These are phyloP conservation scores for Peribatodes rhomboidaria DNA, from an alignment of 2,888 invertebrate genomes.

Conservation along the genomic window DNA sequence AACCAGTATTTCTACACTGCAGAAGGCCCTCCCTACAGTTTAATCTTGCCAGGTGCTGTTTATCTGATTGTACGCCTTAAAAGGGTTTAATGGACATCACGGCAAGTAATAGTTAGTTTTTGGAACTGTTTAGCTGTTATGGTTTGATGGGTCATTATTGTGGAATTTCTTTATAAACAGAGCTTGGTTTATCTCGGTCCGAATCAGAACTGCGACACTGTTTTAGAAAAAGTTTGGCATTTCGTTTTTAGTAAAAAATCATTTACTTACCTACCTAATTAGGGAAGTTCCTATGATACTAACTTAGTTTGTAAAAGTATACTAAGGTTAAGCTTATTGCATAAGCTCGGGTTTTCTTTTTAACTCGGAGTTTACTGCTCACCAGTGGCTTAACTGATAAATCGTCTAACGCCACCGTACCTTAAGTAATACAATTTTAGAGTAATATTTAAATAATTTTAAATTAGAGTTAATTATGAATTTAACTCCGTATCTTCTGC, in stretches of 20 bases:
- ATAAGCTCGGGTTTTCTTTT: too few species aligned
- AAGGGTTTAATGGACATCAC: slow-evolving; percentile 75
- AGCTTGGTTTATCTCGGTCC: neutral
- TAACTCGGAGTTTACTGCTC: too few species aligned
- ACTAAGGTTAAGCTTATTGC: too few species aligned
- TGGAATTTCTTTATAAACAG: slow-evolving; percentile 35
- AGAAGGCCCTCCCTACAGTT: slow-evolving; percentile 66
- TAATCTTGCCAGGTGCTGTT: slow-evolving; percentile 80
- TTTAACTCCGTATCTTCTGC: too few species aligned
- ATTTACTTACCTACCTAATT: too few species aligned
- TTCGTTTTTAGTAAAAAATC: neutral
- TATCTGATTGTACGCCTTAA: slow-evolving; percentile 78
- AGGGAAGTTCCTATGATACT: too few species aligned
- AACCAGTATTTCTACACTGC: slow-evolving; percentile 8
- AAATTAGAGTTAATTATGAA: too few species aligned
- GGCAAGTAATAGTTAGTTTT: slow-evolving; percentile 40
- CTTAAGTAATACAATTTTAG: too few species aligned
- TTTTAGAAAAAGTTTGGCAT: neutral
- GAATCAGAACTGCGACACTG: neutral
- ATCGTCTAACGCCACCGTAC: too few species aligned
- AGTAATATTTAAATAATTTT: too few species aligned
- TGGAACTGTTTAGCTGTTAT: slow-evolving; percentile 36
- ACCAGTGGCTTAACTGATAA: too few species aligned
- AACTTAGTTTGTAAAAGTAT: too few species aligned
- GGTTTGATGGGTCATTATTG: slow-evolving; percentile 39